Evolutionary conservation across 2,797 vertebrate species (phyloP).

Genomic region (Coendou prehensilis): DNA sequence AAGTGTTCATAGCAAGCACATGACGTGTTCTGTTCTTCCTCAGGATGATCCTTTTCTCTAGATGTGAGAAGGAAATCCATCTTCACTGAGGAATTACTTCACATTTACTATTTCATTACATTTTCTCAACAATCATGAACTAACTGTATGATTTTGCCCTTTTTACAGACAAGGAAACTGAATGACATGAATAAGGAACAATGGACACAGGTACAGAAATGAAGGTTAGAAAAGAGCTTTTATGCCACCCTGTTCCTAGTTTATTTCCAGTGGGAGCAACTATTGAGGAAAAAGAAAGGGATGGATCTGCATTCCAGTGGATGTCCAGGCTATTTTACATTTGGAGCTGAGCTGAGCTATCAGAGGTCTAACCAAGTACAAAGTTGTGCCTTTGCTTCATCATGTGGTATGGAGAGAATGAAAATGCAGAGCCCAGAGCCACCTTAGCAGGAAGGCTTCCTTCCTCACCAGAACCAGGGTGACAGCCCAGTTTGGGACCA

Average conservation of each 20-base stretch:
- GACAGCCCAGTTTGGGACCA: background rate
- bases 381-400: background rate
- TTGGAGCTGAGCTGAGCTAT: background rate
- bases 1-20: background rate
- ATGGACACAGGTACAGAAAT: background rate
- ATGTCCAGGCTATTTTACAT: background rate
- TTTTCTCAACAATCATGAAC: background rate
- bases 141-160: background rate
- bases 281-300: background rate
- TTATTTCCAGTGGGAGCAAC: background rate
- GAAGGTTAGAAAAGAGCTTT: background rate
- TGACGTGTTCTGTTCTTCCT: background rate
- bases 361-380: background rate
- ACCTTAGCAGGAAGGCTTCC: background rate
- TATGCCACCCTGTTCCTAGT: background rate
- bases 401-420: background rate
- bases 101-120: background rate
- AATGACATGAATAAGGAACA: background rate
- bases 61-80: background rate
- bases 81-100: background rate
- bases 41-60: background rate
- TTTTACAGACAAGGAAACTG: background rate
- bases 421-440: background rate
- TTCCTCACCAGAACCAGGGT: background rate
- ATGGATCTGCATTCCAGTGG: background rate